Evolutionary conservation across 2,797 vertebrate genomes (phyloP).

Genomic region (Lagodon rhomboides): DNA sequence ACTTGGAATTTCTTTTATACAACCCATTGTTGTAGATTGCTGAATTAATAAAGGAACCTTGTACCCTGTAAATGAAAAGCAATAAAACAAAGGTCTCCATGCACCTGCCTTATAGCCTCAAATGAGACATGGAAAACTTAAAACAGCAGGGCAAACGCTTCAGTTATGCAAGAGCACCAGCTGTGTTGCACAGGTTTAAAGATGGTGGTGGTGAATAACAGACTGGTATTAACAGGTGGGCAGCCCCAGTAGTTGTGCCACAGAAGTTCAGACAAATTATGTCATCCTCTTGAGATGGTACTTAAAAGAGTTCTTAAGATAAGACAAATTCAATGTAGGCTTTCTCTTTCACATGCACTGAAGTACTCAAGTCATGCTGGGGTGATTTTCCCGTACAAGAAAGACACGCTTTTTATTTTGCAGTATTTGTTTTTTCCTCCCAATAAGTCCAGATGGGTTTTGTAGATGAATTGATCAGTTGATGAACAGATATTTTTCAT

Average conservation of each 20-base stretch:
- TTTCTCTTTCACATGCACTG: not conserved
- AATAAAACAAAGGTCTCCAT: not conserved
- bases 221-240: not conserved
- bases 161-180: not conserved
- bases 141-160: not conserved
- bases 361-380: not conserved
- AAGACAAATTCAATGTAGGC: not conserved
- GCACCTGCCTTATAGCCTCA: not conserved
- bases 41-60: too few species aligned
- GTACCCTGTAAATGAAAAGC: not conserved
- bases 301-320: not conserved
- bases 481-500: not conserved
- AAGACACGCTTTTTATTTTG: not conserved
- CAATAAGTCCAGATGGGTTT: not conserved
- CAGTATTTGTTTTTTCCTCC: not conserved
- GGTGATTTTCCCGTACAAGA: not conserved
- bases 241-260: not conserved
- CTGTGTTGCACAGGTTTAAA: not conserved
- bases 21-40: too few species aligned
- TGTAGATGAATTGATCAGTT: conserved; percentile 1
- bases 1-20: too few species aligned
- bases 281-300: not conserved
- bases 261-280: not conserved
- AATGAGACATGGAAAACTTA: not conserved
- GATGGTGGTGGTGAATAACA: not conserved